phyloP scores from a whole-genome alignment of 2,797 vertebrate species.

The Threskiornis aethiopicus region DNA sequence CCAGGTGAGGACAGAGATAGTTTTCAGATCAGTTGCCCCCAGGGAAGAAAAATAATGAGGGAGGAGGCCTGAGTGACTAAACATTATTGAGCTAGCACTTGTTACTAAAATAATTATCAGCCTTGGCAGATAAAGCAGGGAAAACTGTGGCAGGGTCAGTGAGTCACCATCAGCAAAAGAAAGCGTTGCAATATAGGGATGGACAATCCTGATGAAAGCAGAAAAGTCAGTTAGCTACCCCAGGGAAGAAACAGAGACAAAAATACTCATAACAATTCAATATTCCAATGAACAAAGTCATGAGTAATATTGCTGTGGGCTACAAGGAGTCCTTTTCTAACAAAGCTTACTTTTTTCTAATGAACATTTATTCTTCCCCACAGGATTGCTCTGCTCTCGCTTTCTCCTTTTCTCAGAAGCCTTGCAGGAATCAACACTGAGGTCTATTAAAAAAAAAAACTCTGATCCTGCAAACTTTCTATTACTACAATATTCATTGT shows the following conservation, averaged over 20 bases:
- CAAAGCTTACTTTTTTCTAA: background rate
- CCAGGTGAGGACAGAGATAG: background rate
- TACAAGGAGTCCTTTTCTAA: background rate
- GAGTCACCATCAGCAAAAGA: background rate
- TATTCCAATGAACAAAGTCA: background rate
- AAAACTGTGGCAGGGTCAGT: slow-evolving; percentile 8
- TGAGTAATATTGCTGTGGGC: background rate
- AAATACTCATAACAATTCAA: background rate
- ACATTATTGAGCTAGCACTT: slow-evolving; percentile 26
- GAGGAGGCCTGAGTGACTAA: background rate
- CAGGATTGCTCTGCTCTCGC: background rate
- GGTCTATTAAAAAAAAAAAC: background rate
- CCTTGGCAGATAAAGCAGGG: slow-evolving; percentile 1
- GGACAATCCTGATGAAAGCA: background rate
- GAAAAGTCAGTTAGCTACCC: background rate
- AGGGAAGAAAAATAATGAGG: slow-evolving; percentile 52
- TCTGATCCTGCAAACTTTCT: background rate
- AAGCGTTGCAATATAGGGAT: background rate
- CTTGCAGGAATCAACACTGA: background rate
- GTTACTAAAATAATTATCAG: slow-evolving; percentile 52
- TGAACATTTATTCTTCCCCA: background rate
- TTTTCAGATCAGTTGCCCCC: background rate
- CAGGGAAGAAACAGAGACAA: background rate
- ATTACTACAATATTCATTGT: background rate
- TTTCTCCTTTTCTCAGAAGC: background rate